Evolutionary conservation across 2,888 invertebrate genomes (phyloP).

Genomic region (Epistrophella euchroma): DNA sequence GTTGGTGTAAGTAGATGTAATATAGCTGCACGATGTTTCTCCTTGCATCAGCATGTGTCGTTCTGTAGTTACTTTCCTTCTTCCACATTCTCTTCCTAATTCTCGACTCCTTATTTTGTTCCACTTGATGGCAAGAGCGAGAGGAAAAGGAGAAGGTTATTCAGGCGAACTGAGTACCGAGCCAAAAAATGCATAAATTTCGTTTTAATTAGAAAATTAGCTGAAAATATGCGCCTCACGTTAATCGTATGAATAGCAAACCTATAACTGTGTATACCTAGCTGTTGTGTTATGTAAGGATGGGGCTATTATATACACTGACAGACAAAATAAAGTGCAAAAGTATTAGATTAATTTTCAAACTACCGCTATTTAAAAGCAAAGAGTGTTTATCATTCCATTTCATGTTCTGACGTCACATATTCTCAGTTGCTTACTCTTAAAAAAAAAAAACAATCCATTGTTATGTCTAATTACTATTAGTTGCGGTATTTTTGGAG

Average conservation of each 20-base stretch:
- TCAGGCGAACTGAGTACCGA: conserved; percentile 67
- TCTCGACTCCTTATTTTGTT: conserved; percentile 12
- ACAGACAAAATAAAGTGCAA: too few relatives aligned
- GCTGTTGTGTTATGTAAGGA: conserved; percentile 9
- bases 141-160: conserved; percentile 42
- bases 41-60: conserved; percentile 76
- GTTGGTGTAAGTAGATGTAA: conserved; percentile 14
- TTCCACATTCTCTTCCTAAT: conserved; percentile 4
- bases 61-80: conserved; percentile 18
- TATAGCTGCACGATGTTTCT: conserved; percentile 55
- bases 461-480: too few relatives aligned
- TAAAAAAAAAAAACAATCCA: too few relatives aligned
- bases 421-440: too few relatives aligned
- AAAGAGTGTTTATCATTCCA: too few relatives aligned
- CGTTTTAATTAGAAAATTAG: conserved; percentile 84
- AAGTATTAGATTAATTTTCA: too few relatives aligned
- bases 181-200: conserved; percentile 83
- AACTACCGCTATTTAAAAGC: too few relatives aligned
- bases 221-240: conserved; percentile 84
- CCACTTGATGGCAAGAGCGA: neutral
- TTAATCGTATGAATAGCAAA: conserved; percentile 82
- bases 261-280: conserved; percentile 14
- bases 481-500: too few relatives aligned
- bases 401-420: too few relatives aligned
- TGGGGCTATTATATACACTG: conserved; percentile 60